Conservation (phyloP, 2,113 vertebrate species). For the Lagenorhynchus albirostris region DNA sequence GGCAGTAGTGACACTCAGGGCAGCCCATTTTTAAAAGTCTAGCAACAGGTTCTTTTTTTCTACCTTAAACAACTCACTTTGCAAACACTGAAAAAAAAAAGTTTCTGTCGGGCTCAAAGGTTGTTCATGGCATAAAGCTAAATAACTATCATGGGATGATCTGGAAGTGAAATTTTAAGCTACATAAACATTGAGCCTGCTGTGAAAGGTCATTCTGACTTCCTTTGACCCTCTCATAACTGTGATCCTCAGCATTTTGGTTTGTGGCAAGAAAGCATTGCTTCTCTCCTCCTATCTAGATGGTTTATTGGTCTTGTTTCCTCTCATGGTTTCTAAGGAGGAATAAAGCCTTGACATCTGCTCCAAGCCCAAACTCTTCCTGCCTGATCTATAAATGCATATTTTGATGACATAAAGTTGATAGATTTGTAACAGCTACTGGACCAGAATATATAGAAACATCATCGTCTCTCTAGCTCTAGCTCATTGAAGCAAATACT, state of each 20-base stretch:
- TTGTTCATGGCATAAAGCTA: background rate
- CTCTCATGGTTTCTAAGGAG: background rate
- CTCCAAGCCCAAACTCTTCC: background rate
- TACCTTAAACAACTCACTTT: background rate
- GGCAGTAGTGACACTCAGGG: background rate
- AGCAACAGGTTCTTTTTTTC: background rate
- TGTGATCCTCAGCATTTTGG: constrained; percentile 60
- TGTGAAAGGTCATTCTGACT: constrained; percentile 55
- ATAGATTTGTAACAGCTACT: background rate
- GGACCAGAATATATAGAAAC: background rate
- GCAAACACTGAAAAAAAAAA: background rate
- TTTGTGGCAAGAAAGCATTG: constrained; percentile 31
- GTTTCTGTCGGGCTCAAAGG: background rate
- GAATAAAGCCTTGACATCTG: background rate
- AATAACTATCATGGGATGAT: background rate
- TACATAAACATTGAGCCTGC: background rate
- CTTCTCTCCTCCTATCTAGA: background rate
- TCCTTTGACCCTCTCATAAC: constrained; percentile 52
- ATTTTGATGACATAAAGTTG: background rate
- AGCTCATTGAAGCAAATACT: background rate
- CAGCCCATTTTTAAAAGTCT: background rate
- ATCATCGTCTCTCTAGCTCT: background rate
- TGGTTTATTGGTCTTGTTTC: background rate
- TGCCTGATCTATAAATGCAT: too few species aligned
- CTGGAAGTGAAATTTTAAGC: constrained; percentile 61